Percentiles rank a stretch among this genome's conserved stretches.
phyloP scores from a whole-genome alignment of 2,113 vertebrate genomes.

The Azemiops feae region DNA sequence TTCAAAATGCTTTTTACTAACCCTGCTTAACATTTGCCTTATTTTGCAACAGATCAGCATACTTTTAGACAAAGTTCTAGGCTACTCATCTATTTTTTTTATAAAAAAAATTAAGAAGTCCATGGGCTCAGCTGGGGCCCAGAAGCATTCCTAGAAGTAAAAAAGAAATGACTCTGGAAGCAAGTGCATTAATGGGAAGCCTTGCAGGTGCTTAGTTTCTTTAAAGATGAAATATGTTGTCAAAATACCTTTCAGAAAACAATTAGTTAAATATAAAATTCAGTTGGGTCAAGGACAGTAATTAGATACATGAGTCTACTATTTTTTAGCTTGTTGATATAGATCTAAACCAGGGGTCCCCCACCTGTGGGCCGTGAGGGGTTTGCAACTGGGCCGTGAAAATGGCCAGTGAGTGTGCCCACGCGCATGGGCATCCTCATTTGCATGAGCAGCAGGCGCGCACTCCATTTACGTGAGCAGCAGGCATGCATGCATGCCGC shows the following conservation, averaged over 20 bases:
- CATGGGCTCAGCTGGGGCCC: not conserved
- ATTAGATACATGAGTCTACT: not conserved
- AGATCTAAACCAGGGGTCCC: not conserved
- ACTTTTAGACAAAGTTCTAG: not conserved
- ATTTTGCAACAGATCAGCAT: not conserved
- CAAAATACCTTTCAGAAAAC: not conserved
- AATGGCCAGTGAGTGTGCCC: too few species aligned
- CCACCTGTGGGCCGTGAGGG: too few species aligned
- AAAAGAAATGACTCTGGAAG: not conserved
- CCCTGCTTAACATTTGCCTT: not conserved
- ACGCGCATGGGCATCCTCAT: too few species aligned
- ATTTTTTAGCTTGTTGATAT: not conserved
- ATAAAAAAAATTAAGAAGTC: not conserved
- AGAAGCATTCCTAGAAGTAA: not conserved
- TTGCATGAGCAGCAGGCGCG: too few species aligned
- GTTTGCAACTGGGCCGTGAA: too few species aligned
- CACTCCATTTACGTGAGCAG: too few species aligned
- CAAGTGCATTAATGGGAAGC: not conserved
- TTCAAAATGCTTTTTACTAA: not conserved
- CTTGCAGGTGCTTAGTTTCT: not conserved
- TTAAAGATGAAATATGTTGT: not conserved
- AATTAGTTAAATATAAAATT: not conserved
- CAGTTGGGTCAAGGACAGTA: not conserved
- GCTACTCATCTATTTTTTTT: not conserved
- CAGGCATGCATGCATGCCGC: too few species aligned